Evolutionary conservation across 2,797 vertebrate species (phyloP).

Genomic region (Onychomys torridus): DNA sequence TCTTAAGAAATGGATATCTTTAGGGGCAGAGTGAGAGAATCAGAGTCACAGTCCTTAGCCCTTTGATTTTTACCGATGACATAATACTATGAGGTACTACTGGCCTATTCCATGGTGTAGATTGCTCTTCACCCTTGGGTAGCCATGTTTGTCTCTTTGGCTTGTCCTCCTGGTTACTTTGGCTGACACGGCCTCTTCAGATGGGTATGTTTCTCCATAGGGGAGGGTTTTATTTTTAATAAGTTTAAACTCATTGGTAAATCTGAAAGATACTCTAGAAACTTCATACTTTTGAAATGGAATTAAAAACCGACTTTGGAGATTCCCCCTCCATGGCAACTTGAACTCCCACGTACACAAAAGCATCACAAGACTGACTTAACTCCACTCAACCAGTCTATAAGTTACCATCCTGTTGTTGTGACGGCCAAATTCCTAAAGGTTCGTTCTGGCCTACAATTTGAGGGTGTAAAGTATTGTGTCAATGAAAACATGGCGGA

Average conservation of each 20-base stretch:
- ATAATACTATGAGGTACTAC: neutral
- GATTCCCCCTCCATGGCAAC: neutral
- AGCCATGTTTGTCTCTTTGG: neutral
- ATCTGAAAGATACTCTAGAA: neutral
- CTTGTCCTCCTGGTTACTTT: neutral
- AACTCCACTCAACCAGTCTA: neutral
- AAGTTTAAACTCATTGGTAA: neutral
- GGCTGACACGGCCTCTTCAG: neutral
- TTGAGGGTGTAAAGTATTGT: neutral
- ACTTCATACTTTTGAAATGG: neutral
- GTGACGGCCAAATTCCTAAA: neutral
- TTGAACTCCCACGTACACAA: neutral
- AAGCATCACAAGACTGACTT: neutral
- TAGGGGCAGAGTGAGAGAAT: neutral
- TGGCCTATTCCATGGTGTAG: rapidly evolving
- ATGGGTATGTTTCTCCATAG: neutral
- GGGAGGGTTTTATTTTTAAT: neutral
- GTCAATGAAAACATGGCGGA: neutral
- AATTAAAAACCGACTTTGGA: neutral
- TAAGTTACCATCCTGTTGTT: neutral
- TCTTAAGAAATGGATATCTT: neutral
- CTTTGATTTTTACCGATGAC: neutral
- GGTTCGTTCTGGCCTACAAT: neutral
- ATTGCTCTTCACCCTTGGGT: neutral
- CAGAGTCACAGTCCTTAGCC: neutral